Percentiles rank a stretch among this genome's conserved stretches.
These are phyloP conservation scores for Amphiura filiformis DNA, from an alignment of 35 echinoderm and acorn worm species.

Conservation along the genomic window DNA sequence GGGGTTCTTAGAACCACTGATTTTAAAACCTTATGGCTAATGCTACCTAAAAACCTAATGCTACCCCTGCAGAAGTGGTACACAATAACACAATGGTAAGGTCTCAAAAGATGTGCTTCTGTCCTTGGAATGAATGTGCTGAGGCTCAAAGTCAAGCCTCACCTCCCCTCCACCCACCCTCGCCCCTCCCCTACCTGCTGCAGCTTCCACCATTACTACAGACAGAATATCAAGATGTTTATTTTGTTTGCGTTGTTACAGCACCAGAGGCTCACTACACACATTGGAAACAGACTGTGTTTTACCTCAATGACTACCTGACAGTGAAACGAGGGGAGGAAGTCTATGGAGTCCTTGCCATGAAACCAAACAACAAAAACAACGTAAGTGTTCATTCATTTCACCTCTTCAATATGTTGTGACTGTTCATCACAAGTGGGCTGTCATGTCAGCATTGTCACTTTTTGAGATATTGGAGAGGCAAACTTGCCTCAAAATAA, in stretches of 20 bases:
- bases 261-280: slow-evolving; percentile 93
- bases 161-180: too few relatives aligned
- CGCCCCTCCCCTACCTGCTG: too few relatives aligned
- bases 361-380: slow-evolving; percentile 97
- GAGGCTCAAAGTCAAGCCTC: too few relatives aligned
- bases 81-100: not conserved
- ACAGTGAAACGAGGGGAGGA: slow-evolving; percentile 94
- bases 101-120: not conserved
- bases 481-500: too few relatives aligned
- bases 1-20: too few relatives aligned
- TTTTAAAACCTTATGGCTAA: too few relatives aligned
- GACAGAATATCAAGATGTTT: too few relatives aligned
- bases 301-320: slow-evolving; percentile 93
- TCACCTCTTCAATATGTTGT: not conserved
- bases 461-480: not conserved
- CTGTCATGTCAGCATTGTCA: not conserved
- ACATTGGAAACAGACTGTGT: slow-evolving; percentile 96
- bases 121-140: not conserved
- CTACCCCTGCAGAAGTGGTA: too few relatives aligned
- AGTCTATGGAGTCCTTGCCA: slow-evolving; percentile 70
- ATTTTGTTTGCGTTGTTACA: slow-evolving; percentile 15
- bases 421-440: not conserved
- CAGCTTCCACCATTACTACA: too few relatives aligned
- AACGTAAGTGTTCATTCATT: slow-evolving; percentile 48
- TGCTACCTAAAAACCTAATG: too few relatives aligned